Evolutionary conservation across 1,140 invertebrate species (phyloP).

Genomic region (Latrodectus geometricus): DNA sequence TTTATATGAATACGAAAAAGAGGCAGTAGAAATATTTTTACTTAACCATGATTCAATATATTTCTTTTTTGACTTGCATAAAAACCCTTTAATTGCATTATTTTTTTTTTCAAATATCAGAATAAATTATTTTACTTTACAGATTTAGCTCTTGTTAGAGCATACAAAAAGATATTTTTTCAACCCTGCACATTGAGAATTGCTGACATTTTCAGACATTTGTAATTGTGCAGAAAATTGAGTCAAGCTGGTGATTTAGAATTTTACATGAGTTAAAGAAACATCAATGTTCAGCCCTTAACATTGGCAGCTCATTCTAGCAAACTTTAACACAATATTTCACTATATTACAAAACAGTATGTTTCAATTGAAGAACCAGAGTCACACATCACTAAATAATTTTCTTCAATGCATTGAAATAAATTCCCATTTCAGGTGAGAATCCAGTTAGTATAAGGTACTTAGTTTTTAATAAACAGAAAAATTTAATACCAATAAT

Average conservation of each 20-base stretch:
- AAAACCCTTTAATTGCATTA: background rate
- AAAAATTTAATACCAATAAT: too few relatives aligned
- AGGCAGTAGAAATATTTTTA: background rate
- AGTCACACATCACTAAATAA: background rate
- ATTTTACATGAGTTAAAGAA: background rate
- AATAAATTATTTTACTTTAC: constrained; percentile 10
- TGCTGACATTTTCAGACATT: background rate
- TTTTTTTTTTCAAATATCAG: constrained; percentile 7
- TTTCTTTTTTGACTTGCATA: background rate
- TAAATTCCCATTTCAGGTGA: too few relatives aligned
- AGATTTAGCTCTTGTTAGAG: background rate
- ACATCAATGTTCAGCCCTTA: background rate
- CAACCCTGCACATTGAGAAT: too few relatives aligned
- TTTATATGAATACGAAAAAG: background rate
- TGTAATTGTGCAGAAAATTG: background rate
- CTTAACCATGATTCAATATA: background rate
- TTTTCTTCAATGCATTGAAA: too few relatives aligned
- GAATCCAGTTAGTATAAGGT: too few relatives aligned
- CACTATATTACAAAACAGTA: constrained; percentile 6
- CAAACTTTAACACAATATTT: background rate
- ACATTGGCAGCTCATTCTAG: background rate
- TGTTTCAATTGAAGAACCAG: constrained; percentile 9
- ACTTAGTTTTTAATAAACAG: too few relatives aligned
- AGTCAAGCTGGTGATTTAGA: background rate
- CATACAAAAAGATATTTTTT: too few relatives aligned